Base-by-base conservation (phyloP, 2,797 vertebrate genomes). In the Kryptolebias ocellatus region DNA sequence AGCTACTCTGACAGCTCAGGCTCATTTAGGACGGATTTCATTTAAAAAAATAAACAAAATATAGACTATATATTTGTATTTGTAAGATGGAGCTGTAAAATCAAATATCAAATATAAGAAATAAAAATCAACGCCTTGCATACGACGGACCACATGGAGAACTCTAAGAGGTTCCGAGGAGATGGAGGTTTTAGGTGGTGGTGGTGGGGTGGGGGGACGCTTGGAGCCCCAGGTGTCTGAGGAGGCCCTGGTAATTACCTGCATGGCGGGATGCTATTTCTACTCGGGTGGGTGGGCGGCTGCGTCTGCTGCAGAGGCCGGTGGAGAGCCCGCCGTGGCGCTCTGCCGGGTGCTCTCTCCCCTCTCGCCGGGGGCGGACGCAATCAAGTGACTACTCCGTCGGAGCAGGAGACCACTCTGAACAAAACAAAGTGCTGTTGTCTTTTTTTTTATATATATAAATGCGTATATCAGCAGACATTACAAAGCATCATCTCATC, bases 281-380 rank as follows among this genome's bases (percentile, higher is more conserved):
- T 84, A 87, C 85, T 76, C 83, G 92, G 90, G 91, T 93, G 88
- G 88, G 92, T 90, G 91, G 90, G 87, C 83, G 78, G 83, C 80
- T 82, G 83, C 80, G 66, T 86, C 83, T 86, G 83, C 80, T 83
- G 78, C 76, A 72, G 74, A 84, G 75, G 77, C 79, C 70, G 72
- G 71, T 62, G 56, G 73, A 87, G 78, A 87, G 78, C 64, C 76
- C 62, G 83, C 89, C 83, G 88, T 83, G 83, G 88, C 72, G 83
- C 86, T 80, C 89, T 78, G 85, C 67, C 50, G 70, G 78, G 73
- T 71, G 82, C 81, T 88, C 79, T 81, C 85, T 74, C 61, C 45
- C 20, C 20, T 24, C 74, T 69, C 79, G 84, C 82, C 80, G 71
- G 74, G 80, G 82, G 80, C 86, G 87, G 83, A 79, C 61, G 81